Base-by-base conservation (phyloP, 2,888 invertebrate genomes). In the Dione vanillae region DNA sequence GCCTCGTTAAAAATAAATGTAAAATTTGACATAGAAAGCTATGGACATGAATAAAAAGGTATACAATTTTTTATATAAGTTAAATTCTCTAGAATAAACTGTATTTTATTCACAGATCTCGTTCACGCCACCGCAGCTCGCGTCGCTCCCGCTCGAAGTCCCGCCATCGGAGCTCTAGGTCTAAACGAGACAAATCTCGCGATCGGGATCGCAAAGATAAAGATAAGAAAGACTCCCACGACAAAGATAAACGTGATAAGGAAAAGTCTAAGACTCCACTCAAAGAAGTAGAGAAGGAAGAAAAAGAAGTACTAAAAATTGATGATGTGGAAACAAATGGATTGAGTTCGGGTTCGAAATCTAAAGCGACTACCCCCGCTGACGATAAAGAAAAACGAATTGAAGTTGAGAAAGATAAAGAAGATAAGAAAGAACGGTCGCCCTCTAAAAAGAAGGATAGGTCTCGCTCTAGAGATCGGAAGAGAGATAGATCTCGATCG, bases 61-160 rank as follows among this genome's bases (percentile, higher is more conserved):
- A n/a, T n/a, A n/a, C n/a, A n/a, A n/a, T n/a, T n/a, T n/a, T n/a
- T n/a, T n/a, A n/a, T n/a, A n/a, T n/a, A n/a, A n/a, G n/a, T n/a
- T n/a, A n/a, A n/a, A n/a, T n/a, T n/a, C n/a, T n/a, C n/a, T n/a
- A n/a, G n/a, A 27, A 27, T 27, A 27, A 27, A 27, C 5, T 27
- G 5, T n/a, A n/a, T 14, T 71, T 65, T 65, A 8, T 75, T 74
- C 78, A 72, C 79, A 92, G 94, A 73, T 94, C 94, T 0, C 90
- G 94, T 35, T 94, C 94, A 11, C 91, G 94, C 0, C 95, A 94
- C 77, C 95, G 95, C 74, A 92, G 95, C 67, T 94, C 95, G 0
- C 94, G 94, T 45, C 94, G 95, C 0, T 87, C 91, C 0, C 89
- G 92, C 11, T 93, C 93, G 0, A 83, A 89, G 54, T 94, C 94